Evolutionary conservation across 2,797 vertebrate species (phyloP).

Genomic region (Nothura maculosa): DNA sequence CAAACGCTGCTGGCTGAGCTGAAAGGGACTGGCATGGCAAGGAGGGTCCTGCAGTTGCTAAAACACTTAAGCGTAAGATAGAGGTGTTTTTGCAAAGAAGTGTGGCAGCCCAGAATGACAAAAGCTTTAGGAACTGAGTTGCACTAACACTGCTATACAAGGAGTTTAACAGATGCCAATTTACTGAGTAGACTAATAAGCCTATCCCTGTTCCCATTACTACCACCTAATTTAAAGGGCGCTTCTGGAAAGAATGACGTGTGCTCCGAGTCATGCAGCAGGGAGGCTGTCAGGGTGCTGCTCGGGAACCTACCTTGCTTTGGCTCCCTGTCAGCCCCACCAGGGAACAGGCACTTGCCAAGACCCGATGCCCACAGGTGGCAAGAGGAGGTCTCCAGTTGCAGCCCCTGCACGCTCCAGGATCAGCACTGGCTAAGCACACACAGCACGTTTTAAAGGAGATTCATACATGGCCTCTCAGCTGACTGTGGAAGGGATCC

Average conservation of each 20-base stretch:
- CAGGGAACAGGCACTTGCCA: background rate
- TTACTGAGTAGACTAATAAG: slow-evolving; percentile 24
- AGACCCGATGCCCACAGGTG: fast-evolving
- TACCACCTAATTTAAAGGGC: slow-evolving; percentile 14
- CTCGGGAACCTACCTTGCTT: background rate
- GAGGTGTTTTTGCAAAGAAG: background rate
- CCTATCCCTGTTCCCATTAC: slow-evolving; percentile 10
- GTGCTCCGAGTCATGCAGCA: background rate
- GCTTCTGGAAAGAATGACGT: slow-evolving; percentile 9
- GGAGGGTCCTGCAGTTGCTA: background rate
- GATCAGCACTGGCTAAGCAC: background rate
- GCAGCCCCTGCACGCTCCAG: background rate
- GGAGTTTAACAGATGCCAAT: background rate
- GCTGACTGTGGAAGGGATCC: background rate
- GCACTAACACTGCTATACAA: slow-evolving; percentile 14
- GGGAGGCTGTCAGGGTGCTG: background rate
- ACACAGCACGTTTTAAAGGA: background rate
- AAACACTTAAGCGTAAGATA: background rate
- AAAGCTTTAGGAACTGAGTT: slow-evolving; percentile 17
- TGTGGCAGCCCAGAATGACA: background rate
- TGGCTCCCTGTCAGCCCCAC: background rate
- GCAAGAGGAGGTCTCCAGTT: background rate
- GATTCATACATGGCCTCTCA: background rate
- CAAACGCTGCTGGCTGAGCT: background rate
- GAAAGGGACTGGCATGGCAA: background rate